phyloP scores from a whole-genome alignment of 2,888 invertebrate species.

The Nematopogon swammerdamellus region DNA sequence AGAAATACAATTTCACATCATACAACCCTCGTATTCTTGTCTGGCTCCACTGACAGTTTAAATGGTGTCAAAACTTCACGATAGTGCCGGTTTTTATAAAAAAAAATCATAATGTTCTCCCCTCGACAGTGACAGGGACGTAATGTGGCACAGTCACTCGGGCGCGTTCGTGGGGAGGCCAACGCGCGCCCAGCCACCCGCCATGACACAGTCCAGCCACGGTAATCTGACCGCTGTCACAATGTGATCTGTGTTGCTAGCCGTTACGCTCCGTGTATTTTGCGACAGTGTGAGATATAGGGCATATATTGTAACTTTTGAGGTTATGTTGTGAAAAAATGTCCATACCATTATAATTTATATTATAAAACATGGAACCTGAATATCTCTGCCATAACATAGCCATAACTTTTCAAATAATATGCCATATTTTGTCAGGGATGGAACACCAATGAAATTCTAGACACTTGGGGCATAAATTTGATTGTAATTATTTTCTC shows the following conservation, averaged over 20 bases:
- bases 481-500: no score
- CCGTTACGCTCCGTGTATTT: neutral
- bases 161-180: slow-evolving; percentile 33
- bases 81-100: no score
- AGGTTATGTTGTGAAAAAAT: slow-evolving; percentile 15
- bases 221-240: slow-evolving; percentile 24
- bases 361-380: no score
- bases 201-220: slow-evolving; percentile 48
- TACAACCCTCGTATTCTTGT: no score
- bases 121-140: slow-evolving; percentile 31
- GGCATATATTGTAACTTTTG: slow-evolving; percentile 12
- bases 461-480: no score
- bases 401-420: no score
- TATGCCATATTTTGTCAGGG: no score
- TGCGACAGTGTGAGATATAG: neutral
- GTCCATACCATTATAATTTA: no score
- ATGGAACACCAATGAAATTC: no score
- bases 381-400: no score
- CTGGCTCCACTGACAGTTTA: neutral
- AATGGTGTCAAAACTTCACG: neutral
- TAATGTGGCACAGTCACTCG: slow-evolving; percentile 49
- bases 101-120: no score
- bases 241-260: neutral
- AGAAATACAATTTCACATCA: no score
- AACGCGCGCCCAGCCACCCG: slow-evolving; percentile 16